These are phyloP conservation scores for Montipora capricornis DNA, from an alignment of 64 coral and sea anemone species.

Conservation along the genomic window DNA sequence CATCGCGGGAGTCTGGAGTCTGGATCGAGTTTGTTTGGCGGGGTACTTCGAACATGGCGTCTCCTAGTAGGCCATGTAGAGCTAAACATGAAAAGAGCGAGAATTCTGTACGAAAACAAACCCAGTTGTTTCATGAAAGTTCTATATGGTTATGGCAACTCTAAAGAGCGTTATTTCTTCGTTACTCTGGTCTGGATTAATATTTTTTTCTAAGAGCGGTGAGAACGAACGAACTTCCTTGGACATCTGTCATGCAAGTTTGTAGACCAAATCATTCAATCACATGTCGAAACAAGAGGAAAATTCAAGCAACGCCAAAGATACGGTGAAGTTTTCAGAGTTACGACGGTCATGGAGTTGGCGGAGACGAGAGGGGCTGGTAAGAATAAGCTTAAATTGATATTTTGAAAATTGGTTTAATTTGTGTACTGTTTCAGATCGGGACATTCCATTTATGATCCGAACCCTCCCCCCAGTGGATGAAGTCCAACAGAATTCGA, in stretches of 20 bases:
- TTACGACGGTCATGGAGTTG: constrained; percentile 80
- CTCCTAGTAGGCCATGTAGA: background rate
- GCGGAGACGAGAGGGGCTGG: constrained; percentile 73
- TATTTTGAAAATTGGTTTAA: too few relatives aligned
- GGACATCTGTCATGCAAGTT: background rate
- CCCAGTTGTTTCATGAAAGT: too few relatives aligned
- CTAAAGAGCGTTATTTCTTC: background rate
- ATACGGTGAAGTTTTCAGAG: constrained; percentile 24
- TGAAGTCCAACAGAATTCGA: too few relatives aligned
- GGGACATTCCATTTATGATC: too few relatives aligned
- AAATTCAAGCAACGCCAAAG: background rate
- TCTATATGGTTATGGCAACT: background rate
- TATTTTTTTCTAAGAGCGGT: background rate
- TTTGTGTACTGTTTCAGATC: too few relatives aligned
- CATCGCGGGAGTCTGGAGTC: background rate
- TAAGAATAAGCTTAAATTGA: background rate
- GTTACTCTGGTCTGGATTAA: background rate
- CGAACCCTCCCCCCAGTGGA: too few relatives aligned
- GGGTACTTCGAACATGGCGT: constrained; percentile 50
- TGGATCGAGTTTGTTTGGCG: constrained; percentile 35
- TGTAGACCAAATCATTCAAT: background rate
- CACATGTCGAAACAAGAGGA: background rate
- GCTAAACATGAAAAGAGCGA: background rate
- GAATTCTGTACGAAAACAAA: background rate
- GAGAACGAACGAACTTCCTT: background rate